Evolutionary conservation across 2,888 invertebrate species (phyloP).

Genomic region (Epinotia bilunana): DNA sequence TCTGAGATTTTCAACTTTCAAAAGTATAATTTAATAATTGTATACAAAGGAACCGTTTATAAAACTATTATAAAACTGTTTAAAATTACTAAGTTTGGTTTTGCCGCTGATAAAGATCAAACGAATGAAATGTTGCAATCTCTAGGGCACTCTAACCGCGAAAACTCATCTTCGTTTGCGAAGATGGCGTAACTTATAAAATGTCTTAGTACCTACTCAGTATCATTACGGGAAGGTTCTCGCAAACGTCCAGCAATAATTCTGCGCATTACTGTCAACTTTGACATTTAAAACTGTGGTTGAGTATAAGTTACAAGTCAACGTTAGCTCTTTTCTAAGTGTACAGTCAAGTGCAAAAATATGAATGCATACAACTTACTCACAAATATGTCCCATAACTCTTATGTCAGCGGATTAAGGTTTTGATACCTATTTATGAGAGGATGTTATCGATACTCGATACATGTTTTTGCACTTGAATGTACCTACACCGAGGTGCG

Average conservation of each 20-base stretch:
- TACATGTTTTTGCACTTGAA: too few relatives aligned
- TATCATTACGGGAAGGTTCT: not conserved
- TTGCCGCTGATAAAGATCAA: not conserved
- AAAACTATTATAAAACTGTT: too few relatives aligned
- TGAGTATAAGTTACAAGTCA: not conserved
- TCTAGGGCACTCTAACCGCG: not conserved
- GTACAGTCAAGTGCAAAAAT: too few relatives aligned
- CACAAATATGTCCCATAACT: too few relatives aligned
- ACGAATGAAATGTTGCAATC: not conserved
- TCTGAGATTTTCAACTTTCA: not conserved
- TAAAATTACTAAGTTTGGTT: not conserved
- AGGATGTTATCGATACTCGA: too few relatives aligned
- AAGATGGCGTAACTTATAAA: not conserved
- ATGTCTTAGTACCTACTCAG: not conserved
- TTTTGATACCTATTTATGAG: too few relatives aligned
- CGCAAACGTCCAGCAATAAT: constrained; percentile 3
- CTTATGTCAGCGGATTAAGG: too few relatives aligned
- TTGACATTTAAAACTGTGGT: not conserved
- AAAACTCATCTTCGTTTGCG: not conserved
- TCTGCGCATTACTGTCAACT: not conserved
- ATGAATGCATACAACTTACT: too few relatives aligned
- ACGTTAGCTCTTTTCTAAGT: too few relatives aligned
- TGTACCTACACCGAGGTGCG: too few relatives aligned
- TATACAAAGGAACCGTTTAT: too few relatives aligned
- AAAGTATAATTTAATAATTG: too few relatives aligned